Evolutionary conservation across 2,797 vertebrate species (phyloP).

Genomic region (Amazonetta brasiliensis): DNA sequence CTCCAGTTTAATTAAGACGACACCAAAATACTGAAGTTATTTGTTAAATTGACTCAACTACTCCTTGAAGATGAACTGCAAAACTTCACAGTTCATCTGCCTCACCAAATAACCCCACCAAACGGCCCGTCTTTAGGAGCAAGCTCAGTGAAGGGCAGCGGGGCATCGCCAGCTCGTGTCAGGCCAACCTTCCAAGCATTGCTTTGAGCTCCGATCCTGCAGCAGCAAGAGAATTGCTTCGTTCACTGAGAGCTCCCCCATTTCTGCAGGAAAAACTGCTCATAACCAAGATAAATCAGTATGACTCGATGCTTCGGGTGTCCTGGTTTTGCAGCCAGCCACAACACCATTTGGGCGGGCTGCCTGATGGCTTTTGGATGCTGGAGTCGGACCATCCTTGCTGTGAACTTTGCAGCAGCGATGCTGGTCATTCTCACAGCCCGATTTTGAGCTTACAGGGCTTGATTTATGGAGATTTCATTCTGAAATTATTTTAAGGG

Average conservation of each 20-base stretch:
- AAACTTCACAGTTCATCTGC: background rate
- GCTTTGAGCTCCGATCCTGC: background rate
- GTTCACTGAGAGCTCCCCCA: background rate
- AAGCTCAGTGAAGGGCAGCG: background rate
- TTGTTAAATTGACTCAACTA: background rate
- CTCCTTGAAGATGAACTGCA: background rate
- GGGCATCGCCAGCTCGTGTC: background rate
- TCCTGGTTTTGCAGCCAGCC: background rate
- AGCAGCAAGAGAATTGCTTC: background rate
- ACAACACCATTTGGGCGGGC: background rate
- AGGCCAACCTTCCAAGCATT: background rate
- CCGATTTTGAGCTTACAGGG: slow-evolving; percentile 45
- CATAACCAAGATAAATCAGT: background rate
- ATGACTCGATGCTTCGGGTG: background rate
- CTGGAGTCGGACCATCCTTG: background rate
- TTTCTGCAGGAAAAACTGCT: background rate
- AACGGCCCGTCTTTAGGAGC: background rate
- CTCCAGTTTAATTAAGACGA: background rate
- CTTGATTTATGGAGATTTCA: slow-evolving; percentile 50
- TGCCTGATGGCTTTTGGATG: background rate
- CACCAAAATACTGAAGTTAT: background rate
- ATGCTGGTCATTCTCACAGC: background rate
- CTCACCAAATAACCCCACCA: background rate
- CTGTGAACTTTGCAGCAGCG: background rate
- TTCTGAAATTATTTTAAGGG: slow-evolving; percentile 26